Evolutionary conservation across 2,113 vertebrate genomes (phyloP), one percentile per base, ranked within the genome.

Genomic region (Microtus ochrogaster): DNA sequence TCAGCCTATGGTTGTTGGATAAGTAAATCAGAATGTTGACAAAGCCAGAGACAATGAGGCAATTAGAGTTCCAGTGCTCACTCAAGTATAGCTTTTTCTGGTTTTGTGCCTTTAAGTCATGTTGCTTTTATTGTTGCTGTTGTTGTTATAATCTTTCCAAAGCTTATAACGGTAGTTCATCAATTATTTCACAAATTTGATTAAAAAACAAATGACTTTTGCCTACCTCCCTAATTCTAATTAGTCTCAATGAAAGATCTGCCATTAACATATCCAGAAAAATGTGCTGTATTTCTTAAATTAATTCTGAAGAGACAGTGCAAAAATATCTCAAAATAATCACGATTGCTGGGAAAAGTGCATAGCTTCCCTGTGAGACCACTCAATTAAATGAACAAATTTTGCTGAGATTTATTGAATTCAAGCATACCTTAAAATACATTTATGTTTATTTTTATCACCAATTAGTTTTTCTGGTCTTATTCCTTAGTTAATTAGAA

Each of bases 221-320:
- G 36, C 92, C 61, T 47, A 28, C 44, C 90, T 97, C 70, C 47
- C 83, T 96, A 97, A 88, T 96, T 92, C 87, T 92, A 77, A 89
- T 70, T 22, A 86, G 58, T 89, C 91, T 94, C 92, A 79, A 55
- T 94, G 92, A 81, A 95, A 96, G 90, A 97, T 91, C 86, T 97
- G 7, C 41, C 19, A 47, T 65, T 96, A 89, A 87, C 47, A 73
- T 84, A 95, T 96, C 93, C 44, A 89, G 76, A 90, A 92, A 72
- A 96, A 95, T 58, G 58, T 91, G 24, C 65, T 84, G 2, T 47
- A 39, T 52, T 44, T 86, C 74, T 95, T 91, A 83, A 90, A 88
- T 95, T 91, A 96, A 96, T 94, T 97, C 72, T 65, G 86, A 90
- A 96, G 52, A 96, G 30, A 93, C 6, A 33, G 17, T 78, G 49